Evolutionary conservation across 2,797 vertebrate species (phyloP).

Genomic region (Silurus lanzhouensis): DNA sequence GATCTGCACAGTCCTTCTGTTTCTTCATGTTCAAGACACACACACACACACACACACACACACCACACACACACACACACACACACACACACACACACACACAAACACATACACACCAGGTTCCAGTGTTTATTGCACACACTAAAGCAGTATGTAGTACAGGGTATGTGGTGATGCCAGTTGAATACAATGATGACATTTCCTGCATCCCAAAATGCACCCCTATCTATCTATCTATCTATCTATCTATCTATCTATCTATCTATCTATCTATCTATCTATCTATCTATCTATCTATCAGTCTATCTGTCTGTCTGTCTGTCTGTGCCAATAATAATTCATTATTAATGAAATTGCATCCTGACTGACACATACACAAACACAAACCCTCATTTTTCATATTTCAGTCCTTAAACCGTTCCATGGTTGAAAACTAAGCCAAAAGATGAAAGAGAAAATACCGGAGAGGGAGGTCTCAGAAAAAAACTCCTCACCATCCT

Average conservation of each 20-base stretch:
- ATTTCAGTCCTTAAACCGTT: not conserved
- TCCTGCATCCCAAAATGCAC: not conserved
- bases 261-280: not conserved
- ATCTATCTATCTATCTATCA: not conserved
- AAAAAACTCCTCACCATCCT: conserved; percentile 68
- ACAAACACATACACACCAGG: not conserved
- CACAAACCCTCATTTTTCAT: no score
- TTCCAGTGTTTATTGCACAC: not conserved
- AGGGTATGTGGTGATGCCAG: not conserved
- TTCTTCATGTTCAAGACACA: not conserved
- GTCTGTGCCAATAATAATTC: not conserved
- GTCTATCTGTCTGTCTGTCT: not conserved
- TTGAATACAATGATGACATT: not conserved
- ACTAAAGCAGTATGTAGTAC: not conserved
- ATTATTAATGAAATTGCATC: no score
- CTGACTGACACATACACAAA: no score
- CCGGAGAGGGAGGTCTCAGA: conserved; percentile 71
- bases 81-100: not conserved
- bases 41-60: conserved; percentile 26
- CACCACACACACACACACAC: not conserved
- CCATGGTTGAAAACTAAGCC: conserved; percentile 58
- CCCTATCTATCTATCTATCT: not conserved
- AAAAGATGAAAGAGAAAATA: conserved; percentile 67
- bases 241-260: not conserved
- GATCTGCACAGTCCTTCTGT: conserved; percentile 12